These are phyloP conservation scores for Julus scanicus DNA, from an alignment of 2,888 invertebrate species.

Conservation along the genomic window DNA sequence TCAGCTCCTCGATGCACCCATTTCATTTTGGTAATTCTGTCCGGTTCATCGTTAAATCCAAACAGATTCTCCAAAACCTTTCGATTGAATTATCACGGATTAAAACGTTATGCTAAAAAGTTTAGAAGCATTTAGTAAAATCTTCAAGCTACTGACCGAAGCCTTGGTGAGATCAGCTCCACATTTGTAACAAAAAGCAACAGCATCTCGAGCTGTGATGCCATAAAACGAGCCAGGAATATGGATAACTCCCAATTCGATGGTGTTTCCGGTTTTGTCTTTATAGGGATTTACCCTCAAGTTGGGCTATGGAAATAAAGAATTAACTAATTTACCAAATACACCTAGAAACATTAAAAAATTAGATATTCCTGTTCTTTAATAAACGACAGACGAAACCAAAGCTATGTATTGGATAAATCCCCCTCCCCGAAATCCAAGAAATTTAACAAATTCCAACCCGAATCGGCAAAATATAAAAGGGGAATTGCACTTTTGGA, in stretches of 20 bases:
- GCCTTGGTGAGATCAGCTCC: constrained; percentile 66
- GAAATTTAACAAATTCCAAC: too few species aligned
- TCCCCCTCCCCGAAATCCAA: too few species aligned
- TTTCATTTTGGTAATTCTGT: constrained; percentile 57
- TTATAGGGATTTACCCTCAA: constrained; percentile 70
- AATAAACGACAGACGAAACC: too few species aligned
- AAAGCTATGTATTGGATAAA: too few species aligned
- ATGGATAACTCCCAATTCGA: constrained; percentile 69
- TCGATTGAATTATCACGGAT: neutral
- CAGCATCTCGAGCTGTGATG: constrained; percentile 66
- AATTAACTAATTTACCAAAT: too few species aligned
- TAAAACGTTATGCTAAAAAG: too few species aligned
- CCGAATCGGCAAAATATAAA: too few species aligned
- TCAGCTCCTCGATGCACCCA: constrained; percentile 60
- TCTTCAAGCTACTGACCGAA: constrained; percentile 62
- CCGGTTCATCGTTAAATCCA: constrained; percentile 58
- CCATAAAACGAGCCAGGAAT: constrained; percentile 71
- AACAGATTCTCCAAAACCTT: constrained; percentile 60
- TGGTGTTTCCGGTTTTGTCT: constrained; percentile 70
- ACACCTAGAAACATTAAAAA: neutral
- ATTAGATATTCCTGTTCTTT: too few species aligned
- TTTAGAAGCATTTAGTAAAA: constrained; percentile 60
- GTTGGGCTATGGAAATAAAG: constrained; percentile 66
- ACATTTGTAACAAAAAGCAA: constrained; percentile 62
- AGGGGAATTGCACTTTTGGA: too few species aligned